Evolutionary conservation across 2,797 vertebrate genomes (phyloP), one percentile per base, ranked within the genome.

Genomic region (Taeniopygia guttata): DNA sequence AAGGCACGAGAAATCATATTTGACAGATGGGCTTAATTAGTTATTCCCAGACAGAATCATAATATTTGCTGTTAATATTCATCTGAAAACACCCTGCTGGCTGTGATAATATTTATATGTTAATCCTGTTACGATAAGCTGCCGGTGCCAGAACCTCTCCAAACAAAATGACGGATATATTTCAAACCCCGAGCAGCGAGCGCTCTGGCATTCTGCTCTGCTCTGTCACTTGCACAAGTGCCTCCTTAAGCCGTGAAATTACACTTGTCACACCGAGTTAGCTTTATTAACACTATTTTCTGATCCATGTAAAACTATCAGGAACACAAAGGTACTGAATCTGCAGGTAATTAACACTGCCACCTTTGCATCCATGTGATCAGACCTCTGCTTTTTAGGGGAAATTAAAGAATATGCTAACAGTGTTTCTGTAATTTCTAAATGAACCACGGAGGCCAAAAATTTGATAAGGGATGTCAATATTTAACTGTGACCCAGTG

Each of bases 221-320:
- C 21, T 56, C 74, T 87, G 75, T 89, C 93, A 77, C 89, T 93
- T 36, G 91, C 97, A 97, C 51, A 70, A 93, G 89, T 95, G 94
- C 92, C 96, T 96, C 94, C 96, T 94, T 98, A 98, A 98, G 98
- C 98, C 97, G 56, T 97, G 97, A 98, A 98, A 98, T 98, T 98
- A 98, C 98, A 98, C 98, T 98, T 98, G 98, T 98, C 98, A 98
- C 97, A 98, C 97, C 73, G 96, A 97, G 96, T 97, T 97, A 97
- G 94, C 98, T 98, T 98, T 98, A 98, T 98, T 98, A 98, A 97
- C 90, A 91, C 95, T 87, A 95, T 95, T 98, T 98, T 95, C 97
- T 97, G 97, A 98, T 98, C 98, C 97, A 83, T 92, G 95, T 94
- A 97, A 97, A 97, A 97, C 94, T 96, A 98, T 97, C 97, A 96